These are phyloP conservation scores for Miltochrista miniata DNA, from an alignment of 2,888 invertebrate species.

Conservation along the genomic window DNA sequence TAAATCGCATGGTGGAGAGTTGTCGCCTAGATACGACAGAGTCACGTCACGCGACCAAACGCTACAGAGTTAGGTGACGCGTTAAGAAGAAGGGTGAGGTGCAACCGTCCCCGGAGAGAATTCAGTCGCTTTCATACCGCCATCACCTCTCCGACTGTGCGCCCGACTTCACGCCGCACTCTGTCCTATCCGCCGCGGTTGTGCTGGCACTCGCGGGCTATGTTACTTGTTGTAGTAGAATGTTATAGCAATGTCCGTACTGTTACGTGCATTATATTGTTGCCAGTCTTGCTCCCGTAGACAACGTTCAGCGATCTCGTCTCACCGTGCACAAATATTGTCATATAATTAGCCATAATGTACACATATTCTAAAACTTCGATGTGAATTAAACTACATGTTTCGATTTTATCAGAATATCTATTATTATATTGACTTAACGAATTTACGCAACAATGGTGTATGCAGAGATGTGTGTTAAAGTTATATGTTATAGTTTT, in stretches of 20 bases:
- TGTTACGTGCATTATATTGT: conserved; percentile 21
- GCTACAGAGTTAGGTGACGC: not conserved
- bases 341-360: conserved; percentile 68
- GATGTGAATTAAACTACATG: conserved; percentile 76
- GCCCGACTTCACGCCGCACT: conserved; percentile 60
- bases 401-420: conserved; percentile 80
- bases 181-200: conserved; percentile 11
- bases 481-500: conserved; percentile 71
- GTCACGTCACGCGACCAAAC: not conserved
- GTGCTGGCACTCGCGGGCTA: not conserved
- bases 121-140: conserved; percentile 57
- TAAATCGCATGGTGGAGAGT: too few species aligned
- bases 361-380: conserved; percentile 79
- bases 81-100: conserved; percentile 57
- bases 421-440: conserved; percentile 72
- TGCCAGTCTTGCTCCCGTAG: conserved; percentile 15
- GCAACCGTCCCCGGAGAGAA: conserved; percentile 76
- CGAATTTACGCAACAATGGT: conserved; percentile 70
- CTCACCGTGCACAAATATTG: conserved; percentile 72
- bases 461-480: conserved; percentile 61
- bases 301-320: conserved; percentile 64
- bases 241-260: conserved; percentile 15
- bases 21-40: not conserved
- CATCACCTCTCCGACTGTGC: conserved; percentile 71
- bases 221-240: not conserved